Percentiles rank a stretch among this genome's conserved stretches.
Conservation (phyloP, 1,140 invertebrate species). For the Macrocentrus cingulum region DNA sequence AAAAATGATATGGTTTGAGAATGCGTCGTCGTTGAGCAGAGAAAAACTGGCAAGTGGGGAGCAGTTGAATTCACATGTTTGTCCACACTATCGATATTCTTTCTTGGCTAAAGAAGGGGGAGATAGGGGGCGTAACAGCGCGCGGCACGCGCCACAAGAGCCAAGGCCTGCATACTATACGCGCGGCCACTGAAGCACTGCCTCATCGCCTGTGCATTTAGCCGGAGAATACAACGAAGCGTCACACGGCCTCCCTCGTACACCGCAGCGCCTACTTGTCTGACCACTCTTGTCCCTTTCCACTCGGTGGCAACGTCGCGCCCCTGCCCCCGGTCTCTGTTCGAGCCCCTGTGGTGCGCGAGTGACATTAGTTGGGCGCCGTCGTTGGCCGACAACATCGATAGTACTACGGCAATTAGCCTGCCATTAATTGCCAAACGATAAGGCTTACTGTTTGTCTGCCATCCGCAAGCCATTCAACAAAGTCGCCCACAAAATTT, state of each 20-base stretch:
- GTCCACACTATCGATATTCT: not conserved
- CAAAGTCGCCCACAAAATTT: not conserved
- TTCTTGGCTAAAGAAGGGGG: not conserved
- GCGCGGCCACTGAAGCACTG: slow-evolving; percentile 3
- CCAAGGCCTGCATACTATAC: slow-evolving; percentile 26
- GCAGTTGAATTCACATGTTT: not conserved
- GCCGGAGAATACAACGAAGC: not conserved
- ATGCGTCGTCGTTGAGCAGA: too few species aligned
- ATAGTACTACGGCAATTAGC: not conserved
- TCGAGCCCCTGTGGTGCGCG: not conserved
- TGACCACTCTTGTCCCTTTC: slow-evolving; percentile 13
- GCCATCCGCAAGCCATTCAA: not conserved
- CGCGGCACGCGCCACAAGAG: slow-evolving; percentile 25
- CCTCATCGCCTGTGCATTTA: not conserved
- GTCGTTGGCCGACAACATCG: not conserved
- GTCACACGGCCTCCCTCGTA: not conserved
- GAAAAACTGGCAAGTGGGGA: too few species aligned
- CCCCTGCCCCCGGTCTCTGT: not conserved
- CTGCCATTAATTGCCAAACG: not conserved
- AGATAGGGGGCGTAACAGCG: slow-evolving; percentile 23
- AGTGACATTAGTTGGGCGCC: slow-evolving; percentile 4
- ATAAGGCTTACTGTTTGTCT: not conserved
- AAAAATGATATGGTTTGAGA: too few species aligned
- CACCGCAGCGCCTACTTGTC: slow-evolving; percentile 2
- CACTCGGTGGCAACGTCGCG: not conserved